Percentiles rank a stretch among this genome's conserved stretches.
phyloP scores from a whole-genome alignment of 2,797 vertebrate species.

The Karalla daura region DNA sequence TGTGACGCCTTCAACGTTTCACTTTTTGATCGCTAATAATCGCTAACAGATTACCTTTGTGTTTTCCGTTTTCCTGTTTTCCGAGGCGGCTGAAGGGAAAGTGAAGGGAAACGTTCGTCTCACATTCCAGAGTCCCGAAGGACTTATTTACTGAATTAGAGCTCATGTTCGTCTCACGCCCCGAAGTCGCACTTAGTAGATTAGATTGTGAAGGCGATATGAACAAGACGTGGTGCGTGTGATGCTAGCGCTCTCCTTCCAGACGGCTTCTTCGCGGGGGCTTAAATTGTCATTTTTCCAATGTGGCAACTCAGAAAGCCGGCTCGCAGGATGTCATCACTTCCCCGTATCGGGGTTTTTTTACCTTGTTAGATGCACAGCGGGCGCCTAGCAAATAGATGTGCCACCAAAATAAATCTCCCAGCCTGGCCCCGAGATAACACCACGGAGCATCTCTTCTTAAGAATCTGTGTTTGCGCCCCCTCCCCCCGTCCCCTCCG shows the following conservation, averaged over 20 bases:
- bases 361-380: slow-evolving; percentile 30
- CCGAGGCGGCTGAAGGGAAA: neutral
- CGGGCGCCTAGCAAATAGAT: slow-evolving; percentile 1
- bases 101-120: slow-evolving; percentile 8
- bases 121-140: slow-evolving; percentile 7
- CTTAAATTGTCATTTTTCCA: slow-evolving; percentile 40
- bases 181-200: slow-evolving; percentile 23
- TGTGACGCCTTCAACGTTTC: too few species aligned
- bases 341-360: slow-evolving; percentile 31
- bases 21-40: neutral
- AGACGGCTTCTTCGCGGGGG: neutral
- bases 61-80: slow-evolving; percentile 3
- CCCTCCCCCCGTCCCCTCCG: neutral
- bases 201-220: slow-evolving; percentile 28
- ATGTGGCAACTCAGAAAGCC: slow-evolving; percentile 21
- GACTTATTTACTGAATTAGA: slow-evolving; percentile 31
- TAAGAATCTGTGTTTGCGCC: neutral
- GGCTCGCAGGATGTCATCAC: slow-evolving; percentile 19
- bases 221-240: slow-evolving; percentile 5
- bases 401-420: slow-evolving; percentile 11
- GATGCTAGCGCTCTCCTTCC: neutral
- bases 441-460: neutral
- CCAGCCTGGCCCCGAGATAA: neutral
- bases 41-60: neutral
- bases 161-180: slow-evolving; percentile 27